Base-by-base conservation (phyloP, 37 sponge, comb jelly and placozoan genomes). In the Axinella damicornis region DNA sequence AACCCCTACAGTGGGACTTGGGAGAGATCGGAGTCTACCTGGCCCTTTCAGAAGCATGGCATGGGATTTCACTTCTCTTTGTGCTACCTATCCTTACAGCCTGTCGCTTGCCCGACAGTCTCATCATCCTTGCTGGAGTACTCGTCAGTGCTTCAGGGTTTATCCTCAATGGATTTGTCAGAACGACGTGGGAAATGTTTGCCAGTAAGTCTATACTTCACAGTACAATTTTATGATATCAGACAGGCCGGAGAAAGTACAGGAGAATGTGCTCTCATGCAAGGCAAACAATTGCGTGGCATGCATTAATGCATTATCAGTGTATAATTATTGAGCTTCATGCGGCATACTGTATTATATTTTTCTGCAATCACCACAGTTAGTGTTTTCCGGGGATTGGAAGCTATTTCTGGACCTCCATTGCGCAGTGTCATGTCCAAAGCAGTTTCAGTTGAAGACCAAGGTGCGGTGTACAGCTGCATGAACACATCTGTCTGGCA, bases 381-480 rank as follows among this genome's bases (percentile, higher is more conserved):
- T 69, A 39, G 70, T 21, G 70, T 31, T 9, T 11, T 69, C 14
- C 39, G 30, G 19, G 70, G 70, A 13, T 36, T 69, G 9, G 70
- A 20, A 14, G 21, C 70, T 18, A 31, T 69, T 69, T 36, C 16
- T 30, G 36, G 9, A 12, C 70, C 70, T 36, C 39, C 70, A 20
- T 36, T 69, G 12, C 35, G 70, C 31, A 69, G 70, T 39, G 35
- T 28, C 35, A 69, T 69, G 21, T 69, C 70, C 35, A 69, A 69
- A 33, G 39, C 70, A 36, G 70, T 69, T 9, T 20, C 36, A 12
- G 39, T 35, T 30, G 38, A 69, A 69, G 70, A 69, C 30, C 70
- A 69, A 69, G 70, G 70, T 69, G 15, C n/a, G n/a, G n/a, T n/a
- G n/a, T n/a, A n/a, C n/a, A n/a, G n/a, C n/a, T n/a, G n/a, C n/a